Evolutionary conservation across 1,140 invertebrate species (phyloP), one percentile per base, ranked within the genome.

Genomic region (Drosophila subobscura): DNA sequence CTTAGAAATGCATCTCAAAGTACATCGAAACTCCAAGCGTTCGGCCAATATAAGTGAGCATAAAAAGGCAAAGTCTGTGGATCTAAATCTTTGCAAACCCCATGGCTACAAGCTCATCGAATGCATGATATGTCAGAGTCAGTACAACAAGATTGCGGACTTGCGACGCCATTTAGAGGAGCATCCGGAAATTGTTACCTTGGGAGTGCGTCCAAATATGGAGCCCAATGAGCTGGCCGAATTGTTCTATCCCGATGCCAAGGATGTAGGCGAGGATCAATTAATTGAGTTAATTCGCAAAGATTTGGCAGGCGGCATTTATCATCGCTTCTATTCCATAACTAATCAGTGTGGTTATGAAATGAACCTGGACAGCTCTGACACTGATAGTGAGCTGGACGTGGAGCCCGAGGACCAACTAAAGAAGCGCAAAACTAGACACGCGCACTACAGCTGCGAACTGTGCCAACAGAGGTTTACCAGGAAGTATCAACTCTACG

Each of bases 381-480:
- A 88, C 22, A 88, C 83, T 5, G 83, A 88, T 0, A 88, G 83
- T 22, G 83, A 88, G 8, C 7, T 45, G 6, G 80, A 84, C 22
- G 40, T 37, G 10, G 80, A 84, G 3, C 45, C 16, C 0, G 76
- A 77, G 6, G 80, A 85, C 12, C 50, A 49, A 7, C 40, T 50
- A 0, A 65, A 40, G n/a, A 71, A 56, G 6, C 25, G 68, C 16
- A 60, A 47, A 6, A 60, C 41, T 10, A 56, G 50, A 22, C 75
- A 64, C 27, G 33, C 58, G n/a, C 71, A 53, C 33, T 91, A 91
- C 45, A 66, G 23, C 45, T 94, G 93, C 73, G 91, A 92, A 23
- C 80, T 91, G 5, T 93, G 93, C 64, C 90, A 89, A 20, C 90
- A 92, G 55, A 67, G 71, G 41, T 93, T 92, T 68, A 77, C 84